phyloP scores from a whole-genome alignment of 2,888 invertebrate species.

The Oxycera nigricornis region DNA sequence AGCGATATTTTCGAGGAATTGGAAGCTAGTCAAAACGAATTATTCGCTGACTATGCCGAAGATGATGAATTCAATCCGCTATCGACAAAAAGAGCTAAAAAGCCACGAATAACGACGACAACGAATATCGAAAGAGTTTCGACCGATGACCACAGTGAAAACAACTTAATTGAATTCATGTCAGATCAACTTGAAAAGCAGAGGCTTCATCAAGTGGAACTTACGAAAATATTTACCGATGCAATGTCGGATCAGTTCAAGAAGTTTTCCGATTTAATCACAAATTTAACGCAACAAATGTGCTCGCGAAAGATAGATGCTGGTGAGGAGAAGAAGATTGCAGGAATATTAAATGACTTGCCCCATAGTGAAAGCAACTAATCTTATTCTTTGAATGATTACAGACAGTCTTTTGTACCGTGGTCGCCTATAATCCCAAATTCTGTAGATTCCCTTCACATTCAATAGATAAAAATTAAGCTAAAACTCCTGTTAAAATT shows the following conservation, averaged over 20 bases:
- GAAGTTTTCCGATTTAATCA: conserved; percentile 17
- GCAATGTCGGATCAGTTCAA: conserved; percentile 19
- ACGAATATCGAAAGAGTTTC: neutral
- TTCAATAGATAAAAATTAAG: too few species aligned
- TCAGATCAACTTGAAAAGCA: conserved; percentile 19
- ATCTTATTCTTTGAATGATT: too few species aligned
- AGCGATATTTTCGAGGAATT: neutral
- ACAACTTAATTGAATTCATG: neutral
- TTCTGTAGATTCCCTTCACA: too few species aligned
- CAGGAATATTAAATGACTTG: too few species aligned
- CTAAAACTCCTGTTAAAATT: too few species aligned
- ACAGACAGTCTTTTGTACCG: too few species aligned
- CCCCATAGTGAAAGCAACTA: too few species aligned
- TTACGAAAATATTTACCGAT: conserved; percentile 9
- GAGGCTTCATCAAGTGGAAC: conserved; percentile 3
- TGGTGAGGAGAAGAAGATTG: too few species aligned
- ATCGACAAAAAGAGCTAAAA: neutral
- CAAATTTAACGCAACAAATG: conserved; percentile 21
- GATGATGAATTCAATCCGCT: neutral
- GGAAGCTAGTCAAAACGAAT: neutral
- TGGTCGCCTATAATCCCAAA: too few species aligned
- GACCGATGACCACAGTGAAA: neutral
- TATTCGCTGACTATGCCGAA: neutral
- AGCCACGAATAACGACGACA: neutral
- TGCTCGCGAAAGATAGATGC: too few species aligned